These are phyloP conservation scores for Marasmarcha lunaedactyla DNA, from an alignment of 2,888 invertebrate genomes.

Conservation along the genomic window DNA sequence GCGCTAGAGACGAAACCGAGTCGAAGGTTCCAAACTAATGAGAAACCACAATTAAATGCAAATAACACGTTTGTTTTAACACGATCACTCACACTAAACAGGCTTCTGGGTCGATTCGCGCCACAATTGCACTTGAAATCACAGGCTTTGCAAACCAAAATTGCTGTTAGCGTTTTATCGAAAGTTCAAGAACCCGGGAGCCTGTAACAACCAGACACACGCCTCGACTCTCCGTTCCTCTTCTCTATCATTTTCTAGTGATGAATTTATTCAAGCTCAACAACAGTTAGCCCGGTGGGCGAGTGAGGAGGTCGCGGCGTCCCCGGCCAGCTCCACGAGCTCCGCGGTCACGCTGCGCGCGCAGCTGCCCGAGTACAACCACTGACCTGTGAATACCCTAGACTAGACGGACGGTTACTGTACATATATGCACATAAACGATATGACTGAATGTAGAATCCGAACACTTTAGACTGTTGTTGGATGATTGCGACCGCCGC, in stretches of 20 bases:
- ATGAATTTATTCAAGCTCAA: conserved; percentile 98
- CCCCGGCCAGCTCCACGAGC: conserved; percentile 33
- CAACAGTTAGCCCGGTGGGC: conserved; percentile 96
- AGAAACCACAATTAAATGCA: not conserved
- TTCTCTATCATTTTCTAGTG: conserved; percentile 92
- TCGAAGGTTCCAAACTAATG: not conserved
- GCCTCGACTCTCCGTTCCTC: conserved; percentile 73
- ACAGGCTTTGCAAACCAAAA: not conserved
- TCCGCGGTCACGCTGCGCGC: conserved; percentile 60
- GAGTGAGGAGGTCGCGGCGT: conserved; percentile 80
- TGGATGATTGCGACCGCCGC: conserved; percentile 36
- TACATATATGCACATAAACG: conserved; percentile 47
- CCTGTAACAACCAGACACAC: conserved; percentile 17
- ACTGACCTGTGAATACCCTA: conserved; percentile 20
- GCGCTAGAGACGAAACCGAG: not conserved
- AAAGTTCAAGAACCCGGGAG: conserved; percentile 21
- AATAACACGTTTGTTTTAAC: conserved; percentile 1
- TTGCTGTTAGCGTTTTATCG: too few species aligned
- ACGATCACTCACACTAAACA: not conserved
- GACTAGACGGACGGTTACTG: conserved; percentile 37
- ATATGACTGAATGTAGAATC: conserved; percentile 57
- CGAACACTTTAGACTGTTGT: conserved; percentile 41
- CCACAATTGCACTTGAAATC: not conserved
- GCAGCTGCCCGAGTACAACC: conserved; percentile 29
- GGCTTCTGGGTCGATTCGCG: not conserved